phyloP scores from a whole-genome alignment of 1,140 invertebrate species.

The Lutraria rhynchaena region DNA sequence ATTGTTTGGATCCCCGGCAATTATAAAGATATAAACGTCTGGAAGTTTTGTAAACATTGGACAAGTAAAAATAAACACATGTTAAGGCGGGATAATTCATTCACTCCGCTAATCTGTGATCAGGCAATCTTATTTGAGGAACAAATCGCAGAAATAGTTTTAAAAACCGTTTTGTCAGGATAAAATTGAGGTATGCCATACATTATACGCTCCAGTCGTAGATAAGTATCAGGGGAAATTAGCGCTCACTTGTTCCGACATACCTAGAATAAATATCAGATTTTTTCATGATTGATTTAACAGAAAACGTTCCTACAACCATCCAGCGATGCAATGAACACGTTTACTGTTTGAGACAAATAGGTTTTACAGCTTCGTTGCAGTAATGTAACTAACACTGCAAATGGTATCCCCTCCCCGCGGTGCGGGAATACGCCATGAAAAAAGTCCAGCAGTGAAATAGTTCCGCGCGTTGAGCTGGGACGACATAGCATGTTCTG shows the following conservation, averaged over 20 bases:
- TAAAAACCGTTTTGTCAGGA: slow-evolving; percentile 29
- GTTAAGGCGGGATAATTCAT: neutral
- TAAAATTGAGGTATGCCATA: slow-evolving; percentile 33
- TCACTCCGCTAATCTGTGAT: too few species aligned
- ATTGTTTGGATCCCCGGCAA: neutral
- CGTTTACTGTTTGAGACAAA: neutral
- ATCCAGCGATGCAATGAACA: too few species aligned
- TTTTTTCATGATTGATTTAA: slow-evolving; percentile 8
- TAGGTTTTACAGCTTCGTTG: neutral
- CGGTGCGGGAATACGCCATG: too few species aligned
- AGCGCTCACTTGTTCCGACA: slow-evolving; percentile 41
- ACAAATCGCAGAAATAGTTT: slow-evolving; percentile 39
- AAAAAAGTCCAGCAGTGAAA: too few species aligned
- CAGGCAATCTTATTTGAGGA: too few species aligned
- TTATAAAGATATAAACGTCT: slow-evolving; percentile 39
- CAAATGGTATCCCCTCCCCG: neutral
- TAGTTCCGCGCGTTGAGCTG: too few species aligned
- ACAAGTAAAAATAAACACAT: slow-evolving; percentile 30
- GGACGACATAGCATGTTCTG: too few species aligned
- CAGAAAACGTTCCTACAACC: neutral
- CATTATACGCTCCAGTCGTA: slow-evolving; percentile 30
- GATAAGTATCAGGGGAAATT: slow-evolving; percentile 56
- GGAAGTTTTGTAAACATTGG: slow-evolving; percentile 27
- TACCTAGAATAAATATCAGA: neutral
- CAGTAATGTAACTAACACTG: neutral